Percentiles rank a stretch among this genome's conserved stretches.
Conservation (phyloP, 2,888 invertebrate species). For the Nebria brevicollis region DNA sequence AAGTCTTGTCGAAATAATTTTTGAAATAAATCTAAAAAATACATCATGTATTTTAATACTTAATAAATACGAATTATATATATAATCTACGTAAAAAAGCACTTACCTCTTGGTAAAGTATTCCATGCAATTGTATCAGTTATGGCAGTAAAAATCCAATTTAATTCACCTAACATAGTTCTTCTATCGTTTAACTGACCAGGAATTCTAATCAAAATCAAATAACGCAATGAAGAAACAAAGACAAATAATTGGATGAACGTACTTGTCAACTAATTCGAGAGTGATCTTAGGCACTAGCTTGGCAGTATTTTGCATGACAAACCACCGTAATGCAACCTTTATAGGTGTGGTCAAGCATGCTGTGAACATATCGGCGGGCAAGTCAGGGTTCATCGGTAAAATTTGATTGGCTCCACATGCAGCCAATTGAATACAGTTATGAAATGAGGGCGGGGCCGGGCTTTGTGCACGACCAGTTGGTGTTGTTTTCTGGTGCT, state of each 20-base stretch:
- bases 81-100: conserved; percentile 16
- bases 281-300: conserved; percentile 83
- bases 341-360: conserved; percentile 99
- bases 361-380: conserved; percentile 96
- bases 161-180: conserved; percentile 97
- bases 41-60: background rate
- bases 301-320: conserved; percentile 83
- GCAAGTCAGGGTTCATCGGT: conserved; percentile 97
- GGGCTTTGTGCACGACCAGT: conserved; percentile 49
- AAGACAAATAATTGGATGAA: conserved; percentile 46
- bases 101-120: conserved; percentile 82
- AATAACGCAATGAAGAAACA: background rate
- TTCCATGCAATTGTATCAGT: conserved; percentile 99
- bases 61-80: no score
- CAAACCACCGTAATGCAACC: conserved; percentile 95
- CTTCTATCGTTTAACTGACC: conserved; percentile 93
- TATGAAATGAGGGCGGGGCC: conserved; percentile 75
- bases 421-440: conserved; percentile 97
- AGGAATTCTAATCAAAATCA: conserved; percentile 76
- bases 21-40: conserved; percentile 85
- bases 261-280: conserved; percentile 91
- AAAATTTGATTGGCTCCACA: conserved; percentile 93
- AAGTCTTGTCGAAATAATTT: conserved; percentile 96
- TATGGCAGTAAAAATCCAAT: conserved; percentile 99
- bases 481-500: conserved; percentile 32